Evolutionary conservation across 2,797 vertebrate genomes (phyloP).

Genomic region (Xiphorhynchus erythropygius): DNA sequence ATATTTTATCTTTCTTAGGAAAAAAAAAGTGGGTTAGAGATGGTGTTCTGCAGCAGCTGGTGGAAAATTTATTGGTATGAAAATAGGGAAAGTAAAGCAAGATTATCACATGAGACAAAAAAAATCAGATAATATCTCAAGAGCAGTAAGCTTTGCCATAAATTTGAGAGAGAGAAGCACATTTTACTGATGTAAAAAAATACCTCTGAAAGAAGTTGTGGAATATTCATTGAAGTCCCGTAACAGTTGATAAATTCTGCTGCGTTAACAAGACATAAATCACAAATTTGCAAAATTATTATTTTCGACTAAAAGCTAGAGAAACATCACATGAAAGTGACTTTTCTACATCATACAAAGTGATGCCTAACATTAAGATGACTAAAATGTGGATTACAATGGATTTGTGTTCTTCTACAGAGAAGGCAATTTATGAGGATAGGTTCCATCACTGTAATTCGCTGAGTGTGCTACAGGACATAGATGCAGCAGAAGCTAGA

Average conservation of each 20-base stretch:
- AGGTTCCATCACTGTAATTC: background rate
- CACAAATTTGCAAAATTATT: background rate
- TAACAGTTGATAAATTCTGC: background rate
- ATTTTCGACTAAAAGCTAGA: background rate
- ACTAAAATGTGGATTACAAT: background rate
- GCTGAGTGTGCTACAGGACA: background rate
- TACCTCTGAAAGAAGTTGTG: background rate
- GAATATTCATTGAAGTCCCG: background rate
- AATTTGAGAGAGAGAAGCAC: background rate
- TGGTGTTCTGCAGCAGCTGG: background rate
- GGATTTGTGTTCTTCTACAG: background rate
- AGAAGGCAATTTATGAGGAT: background rate
- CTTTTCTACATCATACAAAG: background rate
- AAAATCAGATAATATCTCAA: background rate
- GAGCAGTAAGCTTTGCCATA: background rate
- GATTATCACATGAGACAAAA: background rate
- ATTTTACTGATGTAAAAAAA: background rate
- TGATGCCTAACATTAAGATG: background rate
- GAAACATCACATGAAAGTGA: background rate
- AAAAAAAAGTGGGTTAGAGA: background rate
- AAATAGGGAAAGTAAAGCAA: background rate
- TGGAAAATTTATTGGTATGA: background rate
- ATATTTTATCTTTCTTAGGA: background rate
- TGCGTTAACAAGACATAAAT: background rate
- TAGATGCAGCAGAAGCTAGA: background rate